Conservation (phyloP, 1,140 invertebrate species). For the Aphaenogaster floridana region DNA sequence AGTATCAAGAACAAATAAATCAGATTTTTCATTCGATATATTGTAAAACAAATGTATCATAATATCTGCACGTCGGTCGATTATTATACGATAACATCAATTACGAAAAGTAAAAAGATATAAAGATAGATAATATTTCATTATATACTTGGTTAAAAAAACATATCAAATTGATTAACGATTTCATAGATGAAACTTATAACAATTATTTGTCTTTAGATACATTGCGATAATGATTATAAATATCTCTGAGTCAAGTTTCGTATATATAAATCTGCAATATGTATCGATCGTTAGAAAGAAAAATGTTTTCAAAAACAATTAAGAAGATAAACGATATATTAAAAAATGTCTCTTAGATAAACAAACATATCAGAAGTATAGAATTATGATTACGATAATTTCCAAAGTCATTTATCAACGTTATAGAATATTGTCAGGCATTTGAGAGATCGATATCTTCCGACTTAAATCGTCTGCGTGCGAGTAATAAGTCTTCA, state of each 20-base stretch:
- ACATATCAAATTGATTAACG: constrained; percentile 6
- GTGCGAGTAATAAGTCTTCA: constrained; percentile 25
- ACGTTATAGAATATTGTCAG: constrained; percentile 13
- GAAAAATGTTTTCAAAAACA: background rate
- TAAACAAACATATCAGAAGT: background rate
- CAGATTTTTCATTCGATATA: background rate
- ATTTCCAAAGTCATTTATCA: constrained; percentile 6
- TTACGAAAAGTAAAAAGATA: background rate
- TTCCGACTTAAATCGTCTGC: background rate
- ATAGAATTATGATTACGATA: background rate
- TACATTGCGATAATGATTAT: background rate
- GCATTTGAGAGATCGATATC: constrained; percentile 20
- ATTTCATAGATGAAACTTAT: constrained; percentile 13
- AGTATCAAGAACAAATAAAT: constrained; percentile 5
- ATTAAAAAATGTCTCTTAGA: background rate
- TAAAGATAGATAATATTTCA: background rate
- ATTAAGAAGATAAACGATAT: background rate
- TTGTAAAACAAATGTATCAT: background rate
- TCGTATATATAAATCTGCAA: background rate
- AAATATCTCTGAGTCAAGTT: constrained; percentile 18
- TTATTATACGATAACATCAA: background rate
- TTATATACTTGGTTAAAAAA: background rate
- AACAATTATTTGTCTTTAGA: background rate
- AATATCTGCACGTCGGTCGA: background rate
- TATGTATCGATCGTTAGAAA: background rate